Conservation (phyloP, 2,888 invertebrate species). For the Amblyteles armatorius region DNA sequence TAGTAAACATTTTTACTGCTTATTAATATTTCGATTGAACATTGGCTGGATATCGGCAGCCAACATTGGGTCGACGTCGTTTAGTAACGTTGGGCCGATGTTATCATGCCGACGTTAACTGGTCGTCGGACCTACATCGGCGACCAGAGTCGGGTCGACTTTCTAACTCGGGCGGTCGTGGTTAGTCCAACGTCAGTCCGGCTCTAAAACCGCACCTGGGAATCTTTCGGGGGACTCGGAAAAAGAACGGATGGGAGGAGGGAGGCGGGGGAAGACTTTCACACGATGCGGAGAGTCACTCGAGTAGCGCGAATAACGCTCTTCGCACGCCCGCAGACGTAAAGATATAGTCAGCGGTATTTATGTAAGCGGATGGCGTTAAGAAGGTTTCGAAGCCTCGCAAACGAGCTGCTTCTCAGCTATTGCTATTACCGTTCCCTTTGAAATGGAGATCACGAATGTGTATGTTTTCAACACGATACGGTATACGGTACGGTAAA, state of each 20-base stretch:
- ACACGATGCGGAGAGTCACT: conserved; percentile 24
- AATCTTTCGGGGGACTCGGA: background rate
- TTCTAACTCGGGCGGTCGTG: too few relatives aligned
- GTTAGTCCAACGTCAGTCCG: too few relatives aligned
- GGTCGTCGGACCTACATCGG: too few relatives aligned
- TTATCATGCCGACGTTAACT: too few relatives aligned
- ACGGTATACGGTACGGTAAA: background rate
- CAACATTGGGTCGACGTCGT: too few relatives aligned
- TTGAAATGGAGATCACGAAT: conserved; percentile 53
- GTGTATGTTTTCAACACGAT: conserved; percentile 37
- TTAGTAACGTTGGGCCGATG: too few relatives aligned
- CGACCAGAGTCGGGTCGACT: too few relatives aligned
- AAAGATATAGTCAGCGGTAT: conserved; percentile 30
- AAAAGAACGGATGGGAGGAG: too few relatives aligned
- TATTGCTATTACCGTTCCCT: conserved; percentile 44
- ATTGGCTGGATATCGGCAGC: too few relatives aligned
- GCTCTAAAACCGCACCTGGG: too few relatives aligned
- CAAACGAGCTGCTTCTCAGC: conserved; percentile 41
- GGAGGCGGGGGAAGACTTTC: background rate
- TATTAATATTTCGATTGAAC: too few relatives aligned
- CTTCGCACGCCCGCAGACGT: conserved; percentile 6
- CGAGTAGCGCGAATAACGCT: conserved; percentile 46
- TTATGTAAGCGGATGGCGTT: conserved; percentile 61
- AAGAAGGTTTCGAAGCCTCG: conserved; percentile 50
- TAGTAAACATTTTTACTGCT: too few relatives aligned